Percentiles rank a stretch among this genome's conserved stretches.
Conservation (phyloP, 2,888 invertebrate genomes). For the Amblyjoppa fuscipennis region DNA sequence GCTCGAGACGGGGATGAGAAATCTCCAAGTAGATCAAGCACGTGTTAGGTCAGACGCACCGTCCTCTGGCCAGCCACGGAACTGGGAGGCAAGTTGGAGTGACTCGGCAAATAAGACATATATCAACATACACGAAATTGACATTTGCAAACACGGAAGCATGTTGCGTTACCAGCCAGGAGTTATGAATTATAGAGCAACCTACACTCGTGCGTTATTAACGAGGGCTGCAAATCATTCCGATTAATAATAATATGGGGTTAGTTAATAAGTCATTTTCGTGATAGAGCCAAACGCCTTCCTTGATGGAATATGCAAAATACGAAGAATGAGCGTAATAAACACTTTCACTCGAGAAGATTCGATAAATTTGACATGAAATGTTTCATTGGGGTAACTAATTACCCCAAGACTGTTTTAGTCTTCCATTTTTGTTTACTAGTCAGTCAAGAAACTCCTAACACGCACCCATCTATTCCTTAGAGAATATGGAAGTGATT, state of each 20-base stretch:
- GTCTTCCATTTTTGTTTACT: no score
- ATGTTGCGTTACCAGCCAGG: constrained; percentile 9
- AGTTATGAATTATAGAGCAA: constrained; percentile 43
- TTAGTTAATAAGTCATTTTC: constrained; percentile 35
- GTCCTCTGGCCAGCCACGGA: neutral
- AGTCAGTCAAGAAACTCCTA: no score
- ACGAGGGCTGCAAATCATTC: neutral
- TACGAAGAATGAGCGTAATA: neutral
- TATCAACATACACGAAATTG: constrained; percentile 5
- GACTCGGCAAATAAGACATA: constrained; percentile 1
- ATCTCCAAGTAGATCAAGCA: constrained; percentile 53
- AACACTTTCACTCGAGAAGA: constrained; percentile 5
- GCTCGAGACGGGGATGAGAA: constrained; percentile 27
- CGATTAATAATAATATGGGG: constrained; percentile 34
- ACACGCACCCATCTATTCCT: no score
- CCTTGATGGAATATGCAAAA: neutral
- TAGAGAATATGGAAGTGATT: no score
- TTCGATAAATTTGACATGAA: constrained; percentile 1
- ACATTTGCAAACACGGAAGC: constrained; percentile 6
- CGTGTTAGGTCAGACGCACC: constrained; percentile 50
- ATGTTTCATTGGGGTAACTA: neutral
- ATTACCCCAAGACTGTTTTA: no score
- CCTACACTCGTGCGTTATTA: constrained; percentile 28
- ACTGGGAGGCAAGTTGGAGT: constrained; percentile 5
- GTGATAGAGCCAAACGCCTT: neutral